A percentile compares a stretch with the other conserved stretches of the same genome.
Evolutionary conservation across 2,888 invertebrate genomes (phyloP).

Genomic region (Leucania comma): DNA sequence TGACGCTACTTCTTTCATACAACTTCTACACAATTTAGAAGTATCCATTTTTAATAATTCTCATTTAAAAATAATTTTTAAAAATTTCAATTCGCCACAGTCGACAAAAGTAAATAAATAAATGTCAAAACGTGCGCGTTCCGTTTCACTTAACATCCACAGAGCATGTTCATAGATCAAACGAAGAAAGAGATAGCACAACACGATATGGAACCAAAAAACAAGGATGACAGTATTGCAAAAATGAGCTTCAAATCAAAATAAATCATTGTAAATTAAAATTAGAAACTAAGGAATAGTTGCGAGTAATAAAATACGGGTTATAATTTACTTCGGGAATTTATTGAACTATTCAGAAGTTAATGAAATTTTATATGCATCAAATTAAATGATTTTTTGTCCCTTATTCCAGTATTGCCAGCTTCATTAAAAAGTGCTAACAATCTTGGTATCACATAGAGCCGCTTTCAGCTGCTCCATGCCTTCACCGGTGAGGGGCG

Average conservation of each 20-base stretch:
- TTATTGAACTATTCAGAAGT: conserved; percentile 9
- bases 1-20: conserved; percentile 84
- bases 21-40: conserved; percentile 80
- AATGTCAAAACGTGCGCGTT: conserved; percentile 44
- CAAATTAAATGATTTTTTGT: neutral
- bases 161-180: neutral
- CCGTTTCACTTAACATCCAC: neutral
- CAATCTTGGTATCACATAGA: conserved; percentile 73
- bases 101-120: conserved; percentile 37
- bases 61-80: neutral
- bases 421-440: conserved; percentile 34
- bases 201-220: neutral
- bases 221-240: conserved; percentile 17
- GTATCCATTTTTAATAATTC: conserved; percentile 74
- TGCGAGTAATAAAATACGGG: neutral
- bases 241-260: neutral
- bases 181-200: conserved; percentile 22
- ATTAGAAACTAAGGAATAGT: neutral
- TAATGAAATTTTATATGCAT: neutral
- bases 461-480: conserved; percentile 91
- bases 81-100: neutral
- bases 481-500: conserved; percentile 94
- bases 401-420: neutral
- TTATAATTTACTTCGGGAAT: neutral
- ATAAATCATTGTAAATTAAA: neutral